phyloP scores from a whole-genome alignment of 2,888 invertebrate species.

The Pantelozetes paolii region DNA sequence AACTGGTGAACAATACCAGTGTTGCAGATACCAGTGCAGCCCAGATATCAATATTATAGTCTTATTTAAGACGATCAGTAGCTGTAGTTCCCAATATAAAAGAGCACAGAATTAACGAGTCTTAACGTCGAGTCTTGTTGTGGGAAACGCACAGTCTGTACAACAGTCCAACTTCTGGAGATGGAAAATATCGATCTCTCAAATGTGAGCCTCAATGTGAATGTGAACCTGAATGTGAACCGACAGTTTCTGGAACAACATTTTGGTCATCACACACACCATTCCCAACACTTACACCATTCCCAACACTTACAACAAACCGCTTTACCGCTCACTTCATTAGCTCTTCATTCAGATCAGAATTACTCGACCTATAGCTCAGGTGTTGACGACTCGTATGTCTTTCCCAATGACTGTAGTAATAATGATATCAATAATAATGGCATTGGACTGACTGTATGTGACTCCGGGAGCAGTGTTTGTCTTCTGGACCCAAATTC shows the following conservation, averaged over 20 bases:
- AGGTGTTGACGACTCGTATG: neutral
- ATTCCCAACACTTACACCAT: constrained; percentile 19
- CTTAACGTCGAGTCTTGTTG: constrained; percentile 18
- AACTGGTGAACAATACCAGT: constrained; percentile 28
- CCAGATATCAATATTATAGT: constrained; percentile 23
- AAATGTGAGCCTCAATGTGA: constrained; percentile 57
- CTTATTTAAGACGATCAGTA: constrained; percentile 33
- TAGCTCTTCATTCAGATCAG: constrained; percentile 48
- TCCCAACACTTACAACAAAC: constrained; percentile 20
- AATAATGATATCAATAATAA: constrained; percentile 1
- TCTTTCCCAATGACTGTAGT: neutral
- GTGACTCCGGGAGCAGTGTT: neutral
- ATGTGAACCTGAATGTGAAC: constrained; percentile 62
- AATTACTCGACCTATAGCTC: neutral
- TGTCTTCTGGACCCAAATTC: neutral
- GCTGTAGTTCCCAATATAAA: constrained; percentile 22
- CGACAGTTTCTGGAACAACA: constrained; percentile 60
- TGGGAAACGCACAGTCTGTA: constrained; percentile 32
- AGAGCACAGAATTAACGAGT: constrained; percentile 16
- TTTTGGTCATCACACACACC: constrained; percentile 41
- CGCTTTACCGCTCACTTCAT: constrained; percentile 40
- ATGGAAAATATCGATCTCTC: constrained; percentile 67
- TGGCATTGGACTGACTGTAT: constrained; percentile 13
- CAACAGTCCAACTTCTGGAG: constrained; percentile 32
- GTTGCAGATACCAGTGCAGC: neutral